Percentiles rank a stretch among this genome's conserved stretches.
phyloP scores from a whole-genome alignment of 37 sponge, comb jelly and placozoan genomes.

The Dysidea cf. avara region DNA sequence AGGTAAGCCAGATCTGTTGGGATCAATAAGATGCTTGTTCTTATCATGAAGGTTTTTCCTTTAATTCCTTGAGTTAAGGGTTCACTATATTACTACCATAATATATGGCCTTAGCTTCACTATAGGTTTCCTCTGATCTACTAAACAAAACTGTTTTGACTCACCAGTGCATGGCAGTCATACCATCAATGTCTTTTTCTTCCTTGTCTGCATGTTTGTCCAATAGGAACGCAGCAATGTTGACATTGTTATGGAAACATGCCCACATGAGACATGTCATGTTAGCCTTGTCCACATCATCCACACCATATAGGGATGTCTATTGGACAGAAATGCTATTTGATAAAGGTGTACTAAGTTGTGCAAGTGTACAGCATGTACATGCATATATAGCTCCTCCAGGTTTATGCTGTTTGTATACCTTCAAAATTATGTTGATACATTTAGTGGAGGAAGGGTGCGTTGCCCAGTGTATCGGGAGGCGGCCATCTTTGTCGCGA shows the following conservation, averaged over 20 bases:
- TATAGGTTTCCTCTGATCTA: background rate
- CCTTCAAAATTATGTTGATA: slow-evolving; percentile 49
- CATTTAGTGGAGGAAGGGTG: slow-evolving; percentile 29
- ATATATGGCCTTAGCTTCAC: too few relatives aligned
- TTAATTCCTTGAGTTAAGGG: too few relatives aligned
- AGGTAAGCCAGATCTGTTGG: too few relatives aligned
- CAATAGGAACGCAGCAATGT: slow-evolving; percentile 41
- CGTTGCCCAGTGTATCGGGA: slow-evolving; percentile 85
- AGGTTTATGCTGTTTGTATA: slow-evolving; percentile 2
- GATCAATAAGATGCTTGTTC: too few relatives aligned
- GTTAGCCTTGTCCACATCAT: slow-evolving; percentile 67
- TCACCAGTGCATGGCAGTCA: slow-evolving; percentile 90
- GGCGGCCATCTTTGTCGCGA: slow-evolving; percentile 70
- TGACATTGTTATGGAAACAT: slow-evolving; percentile 54
- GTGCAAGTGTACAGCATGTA: background rate
- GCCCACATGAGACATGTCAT: slow-evolving; percentile 94
- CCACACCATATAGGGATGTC: slow-evolving; percentile 27
- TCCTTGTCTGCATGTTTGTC: slow-evolving; percentile 70
- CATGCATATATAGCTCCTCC: background rate
- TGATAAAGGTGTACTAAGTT: background rate
- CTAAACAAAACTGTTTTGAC: background rate
- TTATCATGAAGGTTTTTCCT: too few relatives aligned
- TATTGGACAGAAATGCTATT: background rate
- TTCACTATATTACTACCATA: too few relatives aligned
- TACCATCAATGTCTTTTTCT: slow-evolving; percentile 86